Evolutionary conservation across 2,888 invertebrate species (phyloP), one percentile per base, ranked within the genome.

Genomic region (Bugula neritina): DNA sequence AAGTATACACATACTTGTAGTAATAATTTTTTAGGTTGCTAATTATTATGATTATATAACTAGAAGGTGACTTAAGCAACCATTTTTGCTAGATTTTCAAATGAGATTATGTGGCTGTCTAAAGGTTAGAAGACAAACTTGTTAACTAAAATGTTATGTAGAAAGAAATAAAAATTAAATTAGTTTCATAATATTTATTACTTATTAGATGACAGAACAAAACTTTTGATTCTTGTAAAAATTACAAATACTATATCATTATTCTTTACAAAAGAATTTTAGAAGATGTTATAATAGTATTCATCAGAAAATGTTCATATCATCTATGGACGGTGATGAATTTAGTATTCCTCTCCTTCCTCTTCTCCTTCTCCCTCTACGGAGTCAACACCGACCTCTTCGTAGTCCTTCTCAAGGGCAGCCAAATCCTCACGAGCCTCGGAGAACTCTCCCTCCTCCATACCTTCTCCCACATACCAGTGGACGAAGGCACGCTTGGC

Each of bases 401-500:
- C 80, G 70, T 79, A 80, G 72, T 80, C 80, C 73, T 79, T 79
- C 76, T 80, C 79, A 21, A 80, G 74, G n/a, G 80, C 79, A 17
- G 80, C 80, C 73, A 80, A 72, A 75, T 80, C 35, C 75, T 76
- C 73, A 74, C 76, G 70, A 72, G 77, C 72, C 71, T 74, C 74
- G n/a, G 74, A 73, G 71, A 74, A 74, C 69, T 74, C 74, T 69
- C 74, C 74, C 73, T 74, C 74, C 71, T 90, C 87, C 91, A 91
- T 91, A 72, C 91, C 92, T 83, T 91, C 90, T 58, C 90, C 90
- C 63, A 89, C 89, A 81, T 87, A 93, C 92, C 91, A 94, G 84
- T 94, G 93, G 21, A 94, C 89, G 82, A 94, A 94, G 2, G 93
- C 92, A 72, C 91, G 87, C 81, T 92, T 92, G 72, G 89, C 87